phyloP scores from a whole-genome alignment of 2,113 vertebrate species.

The Danionella cerebrum region DNA sequence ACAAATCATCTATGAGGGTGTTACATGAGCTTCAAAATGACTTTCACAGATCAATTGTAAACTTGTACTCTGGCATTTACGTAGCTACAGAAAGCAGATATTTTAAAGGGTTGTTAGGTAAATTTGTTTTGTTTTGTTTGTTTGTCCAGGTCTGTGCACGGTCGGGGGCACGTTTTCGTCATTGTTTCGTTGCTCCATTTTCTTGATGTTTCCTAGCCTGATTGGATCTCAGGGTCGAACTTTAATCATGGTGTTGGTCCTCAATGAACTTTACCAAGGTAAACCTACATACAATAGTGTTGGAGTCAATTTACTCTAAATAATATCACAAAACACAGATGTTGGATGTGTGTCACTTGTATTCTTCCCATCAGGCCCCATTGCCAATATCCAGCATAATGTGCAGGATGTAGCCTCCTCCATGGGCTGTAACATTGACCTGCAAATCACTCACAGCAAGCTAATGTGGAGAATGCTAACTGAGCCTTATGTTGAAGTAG shows the following conservation, averaged over 20 bases:
- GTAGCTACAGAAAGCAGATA: background rate
- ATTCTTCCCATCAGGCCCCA: conserved; percentile 60
- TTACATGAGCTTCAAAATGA: too few species aligned
- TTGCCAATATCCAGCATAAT: conserved; percentile 71
- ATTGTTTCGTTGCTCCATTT: conserved; percentile 69
- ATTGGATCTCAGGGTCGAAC: conserved; percentile 74
- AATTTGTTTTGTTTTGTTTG: conserved; percentile 1
- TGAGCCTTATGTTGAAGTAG: conserved; percentile 51
- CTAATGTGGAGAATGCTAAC: conserved; percentile 64
- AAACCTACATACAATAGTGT: too few species aligned
- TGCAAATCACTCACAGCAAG: conserved; percentile 73
- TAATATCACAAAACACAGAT: background rate
- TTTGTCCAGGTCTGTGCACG: conserved; percentile 60
- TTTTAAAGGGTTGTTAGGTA: background rate
- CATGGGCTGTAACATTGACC: conserved; percentile 75
- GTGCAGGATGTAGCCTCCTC: conserved; percentile 64
- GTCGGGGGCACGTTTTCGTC: conserved; percentile 68
- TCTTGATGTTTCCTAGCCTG: conserved; percentile 75
- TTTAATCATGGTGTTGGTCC: conserved; percentile 62
- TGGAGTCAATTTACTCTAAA: too few species aligned
- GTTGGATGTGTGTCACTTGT: background rate
- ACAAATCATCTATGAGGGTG: too few species aligned
- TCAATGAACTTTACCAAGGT: conserved; percentile 71
- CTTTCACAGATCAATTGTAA: too few species aligned
- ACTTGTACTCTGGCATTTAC: too few species aligned